A percentile compares a stretch with the other conserved stretches of the same genome.
Evolutionary conservation across 1,140 invertebrate species (phyloP).

Genomic region (Pseudomyrmex gracilis): DNA sequence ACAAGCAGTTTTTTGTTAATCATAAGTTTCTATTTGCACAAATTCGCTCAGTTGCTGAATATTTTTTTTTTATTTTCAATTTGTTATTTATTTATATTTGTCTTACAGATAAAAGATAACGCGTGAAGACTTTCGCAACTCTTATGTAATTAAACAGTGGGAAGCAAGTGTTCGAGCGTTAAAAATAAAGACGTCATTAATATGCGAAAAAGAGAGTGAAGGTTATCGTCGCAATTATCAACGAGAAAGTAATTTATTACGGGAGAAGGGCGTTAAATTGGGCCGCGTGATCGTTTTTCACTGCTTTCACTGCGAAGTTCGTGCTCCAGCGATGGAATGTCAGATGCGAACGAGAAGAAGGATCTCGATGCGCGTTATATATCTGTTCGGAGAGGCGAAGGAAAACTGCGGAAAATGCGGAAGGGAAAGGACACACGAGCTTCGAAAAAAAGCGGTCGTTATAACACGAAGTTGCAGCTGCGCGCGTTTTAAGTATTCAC

Average conservation of each 20-base stretch:
- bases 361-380: not conserved
- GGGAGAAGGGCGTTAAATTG: slow-evolving; percentile 27
- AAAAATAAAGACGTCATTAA: not conserved
- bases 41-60: not conserved
- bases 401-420: slow-evolving; percentile 34
- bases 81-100: not conserved
- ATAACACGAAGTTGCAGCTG: slow-evolving; percentile 58
- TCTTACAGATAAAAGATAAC: not conserved
- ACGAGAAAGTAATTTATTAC: slow-evolving; percentile 34
- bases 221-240: slow-evolving; percentile 12
- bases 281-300: slow-evolving; percentile 36
- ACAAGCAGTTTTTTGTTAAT: no score
- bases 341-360: not conserved
- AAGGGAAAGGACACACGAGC: slow-evolving; percentile 45
- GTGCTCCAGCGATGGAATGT: not conserved
- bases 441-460: slow-evolving; percentile 52
- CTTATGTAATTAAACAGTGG: not conserved
- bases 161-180: not conserved
- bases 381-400: not conserved
- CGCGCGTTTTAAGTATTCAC: slow-evolving; percentile 67
- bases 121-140: not conserved
- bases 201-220: slow-evolving; percentile 22
- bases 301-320: slow-evolving; percentile 30
- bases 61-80: not conserved
- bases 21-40: no score